Percentiles rank a stretch among this genome's conserved stretches.
phyloP scores from a whole-genome alignment of 2,888 invertebrate species.

The Rugalucina vietnamica region DNA sequence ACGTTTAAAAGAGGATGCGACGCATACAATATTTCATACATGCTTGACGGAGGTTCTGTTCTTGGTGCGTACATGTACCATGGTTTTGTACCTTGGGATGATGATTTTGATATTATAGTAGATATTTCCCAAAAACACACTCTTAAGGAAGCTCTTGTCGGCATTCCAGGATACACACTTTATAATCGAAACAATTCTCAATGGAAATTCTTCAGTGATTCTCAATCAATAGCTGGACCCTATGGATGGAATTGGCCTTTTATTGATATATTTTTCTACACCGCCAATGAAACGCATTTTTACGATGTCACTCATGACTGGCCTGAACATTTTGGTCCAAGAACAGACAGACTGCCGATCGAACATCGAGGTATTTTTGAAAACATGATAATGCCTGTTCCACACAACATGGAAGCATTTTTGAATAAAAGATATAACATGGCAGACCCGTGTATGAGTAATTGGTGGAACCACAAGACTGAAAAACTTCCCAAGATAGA shows the following conservation, averaged over 20 bases:
- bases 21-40: no score
- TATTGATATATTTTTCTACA: slow-evolving; percentile 15
- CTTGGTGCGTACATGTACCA: no score
- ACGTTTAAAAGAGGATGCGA: no score
- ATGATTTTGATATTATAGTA: no score
- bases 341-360: not conserved
- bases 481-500: not conserved
- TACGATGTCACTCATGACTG: not conserved
- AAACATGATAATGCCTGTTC: not conserved
- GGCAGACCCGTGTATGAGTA: not conserved
- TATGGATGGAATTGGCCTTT: slow-evolving; percentile 16
- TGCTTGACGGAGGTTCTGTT: no score
- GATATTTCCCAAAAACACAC: no score
- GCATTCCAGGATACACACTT: no score
- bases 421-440: not conserved
- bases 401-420: slow-evolving; percentile 10
- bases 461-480: not conserved
- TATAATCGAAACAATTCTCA: no score
- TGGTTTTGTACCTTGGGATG: no score
- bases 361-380: slow-evolving; percentile 12
- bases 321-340: not conserved
- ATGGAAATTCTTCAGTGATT: no score
- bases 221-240: no score
- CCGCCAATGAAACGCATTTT: slow-evolving; percentile 18
- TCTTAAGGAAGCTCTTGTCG: no score